Conservation (phyloP, 1,140 invertebrate genomes). For the Trinorchestia longiramus region DNA sequence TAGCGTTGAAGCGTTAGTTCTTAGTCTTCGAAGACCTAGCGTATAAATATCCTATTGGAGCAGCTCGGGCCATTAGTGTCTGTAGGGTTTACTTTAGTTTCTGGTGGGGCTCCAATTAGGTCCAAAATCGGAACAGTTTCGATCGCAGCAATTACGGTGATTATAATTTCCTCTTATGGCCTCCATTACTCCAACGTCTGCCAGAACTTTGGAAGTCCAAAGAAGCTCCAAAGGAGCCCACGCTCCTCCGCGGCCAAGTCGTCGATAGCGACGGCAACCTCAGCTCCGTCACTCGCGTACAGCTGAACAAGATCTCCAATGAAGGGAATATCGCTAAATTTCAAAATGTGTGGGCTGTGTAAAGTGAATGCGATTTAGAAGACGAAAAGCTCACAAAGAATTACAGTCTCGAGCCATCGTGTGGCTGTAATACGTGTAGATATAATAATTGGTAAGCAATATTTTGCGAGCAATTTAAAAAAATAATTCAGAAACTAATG, state of each 20-base stretch:
- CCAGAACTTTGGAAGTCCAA: slow-evolving; percentile 23
- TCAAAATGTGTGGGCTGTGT: background rate
- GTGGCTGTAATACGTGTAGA: background rate
- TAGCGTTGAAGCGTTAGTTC: background rate
- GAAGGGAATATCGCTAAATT: background rate
- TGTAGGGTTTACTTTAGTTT: background rate
- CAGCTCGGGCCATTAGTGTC: background rate
- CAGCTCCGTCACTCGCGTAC: background rate
- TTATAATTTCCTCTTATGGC: slow-evolving; percentile 50
- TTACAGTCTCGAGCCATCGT: background rate
- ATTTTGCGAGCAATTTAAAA: background rate
- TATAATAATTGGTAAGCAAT: background rate
- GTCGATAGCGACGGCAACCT: background rate
- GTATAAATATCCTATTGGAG: background rate
- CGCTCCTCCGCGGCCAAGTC: background rate
- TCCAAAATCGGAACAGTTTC: slow-evolving; percentile 21
- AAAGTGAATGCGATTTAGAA: background rate
- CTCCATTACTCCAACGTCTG: slow-evolving; percentile 33
- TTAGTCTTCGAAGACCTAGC: background rate
- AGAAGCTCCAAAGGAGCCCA: background rate
- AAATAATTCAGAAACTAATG: background rate
- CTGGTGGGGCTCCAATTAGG: background rate
- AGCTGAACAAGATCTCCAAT: background rate
- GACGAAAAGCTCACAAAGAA: background rate
- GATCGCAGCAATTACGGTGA: slow-evolving; percentile 10